A percentile compares a stretch with the other conserved stretches of the same genome.
These are phyloP conservation scores for Selenia dentaria DNA, from an alignment of 2,888 invertebrate species.

Conservation along the genomic window DNA sequence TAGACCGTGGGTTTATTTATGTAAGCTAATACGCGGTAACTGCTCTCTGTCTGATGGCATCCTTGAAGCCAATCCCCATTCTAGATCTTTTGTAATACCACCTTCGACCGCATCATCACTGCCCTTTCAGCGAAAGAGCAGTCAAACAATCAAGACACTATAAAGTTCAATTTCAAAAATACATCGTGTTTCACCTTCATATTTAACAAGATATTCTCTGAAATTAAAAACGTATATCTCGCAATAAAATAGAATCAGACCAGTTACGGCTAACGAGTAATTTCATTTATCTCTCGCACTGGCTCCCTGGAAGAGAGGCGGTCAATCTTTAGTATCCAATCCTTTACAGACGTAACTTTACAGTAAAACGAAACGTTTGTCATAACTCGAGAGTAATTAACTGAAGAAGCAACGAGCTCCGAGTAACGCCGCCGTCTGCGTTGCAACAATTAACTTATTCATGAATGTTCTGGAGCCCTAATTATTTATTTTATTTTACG, in stretches of 20 bases:
- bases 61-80: too few species aligned
- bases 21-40: too few species aligned
- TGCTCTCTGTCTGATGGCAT: too few species aligned
- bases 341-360: constrained; percentile 39
- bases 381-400: constrained; percentile 36
- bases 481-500: constrained; percentile 83
- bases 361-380: constrained; percentile 33
- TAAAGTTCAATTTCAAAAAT: too few species aligned
- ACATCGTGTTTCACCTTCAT: too few species aligned
- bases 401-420: constrained; percentile 23
- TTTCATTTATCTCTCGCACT: constrained; percentile 24
- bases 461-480: constrained; percentile 70
- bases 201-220: constrained; percentile 8
- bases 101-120: too few species aligned
- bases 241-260: constrained; percentile 16
- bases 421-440: constrained; percentile 50
- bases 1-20: too few species aligned
- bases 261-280: constrained; percentile 21
- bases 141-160: too few species aligned
- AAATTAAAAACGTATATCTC: constrained; percentile 9
- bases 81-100: too few species aligned
- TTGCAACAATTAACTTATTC: constrained; percentile 75
- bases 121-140: too few species aligned
- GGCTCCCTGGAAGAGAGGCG: constrained; percentile 11
- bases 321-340: constrained; percentile 38